Evolutionary conservation across 2,113 vertebrate species (phyloP).

Genomic region (Cygnus buccinator): DNA sequence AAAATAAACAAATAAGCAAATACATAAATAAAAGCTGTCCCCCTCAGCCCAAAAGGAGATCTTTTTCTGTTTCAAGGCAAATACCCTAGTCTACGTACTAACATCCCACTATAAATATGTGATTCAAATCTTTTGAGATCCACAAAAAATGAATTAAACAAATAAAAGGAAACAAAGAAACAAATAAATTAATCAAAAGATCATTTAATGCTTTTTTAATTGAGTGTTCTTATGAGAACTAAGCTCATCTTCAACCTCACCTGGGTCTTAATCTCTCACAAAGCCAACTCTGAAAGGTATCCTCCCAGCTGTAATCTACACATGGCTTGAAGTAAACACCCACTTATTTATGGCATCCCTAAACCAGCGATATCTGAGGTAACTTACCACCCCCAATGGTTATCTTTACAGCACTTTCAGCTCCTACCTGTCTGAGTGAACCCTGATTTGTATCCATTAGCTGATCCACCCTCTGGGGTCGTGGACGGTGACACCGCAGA

Average conservation of each 20-base stretch:
- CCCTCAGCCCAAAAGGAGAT: not conserved
- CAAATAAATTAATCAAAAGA: not conserved
- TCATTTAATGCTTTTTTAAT: not conserved
- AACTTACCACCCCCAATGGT: conserved; percentile 54
- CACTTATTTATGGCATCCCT: conserved; percentile 22
- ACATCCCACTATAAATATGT: not conserved
- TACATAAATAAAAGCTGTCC: not conserved
- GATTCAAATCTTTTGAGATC: not conserved
- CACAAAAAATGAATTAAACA: not conserved
- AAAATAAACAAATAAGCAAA: not conserved
- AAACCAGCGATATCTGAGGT: not conserved
- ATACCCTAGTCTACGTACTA: not conserved
- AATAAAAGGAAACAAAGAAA: not conserved
- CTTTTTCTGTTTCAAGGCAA: not conserved
- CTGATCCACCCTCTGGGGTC: conserved; percentile 87
- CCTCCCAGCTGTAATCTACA: not conserved
- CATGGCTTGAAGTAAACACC: not conserved
- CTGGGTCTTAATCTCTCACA: not conserved
- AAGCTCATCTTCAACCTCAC: not conserved
- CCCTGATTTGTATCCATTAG: conserved; percentile 89
- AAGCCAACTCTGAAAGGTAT: not conserved
- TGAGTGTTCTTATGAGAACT: not conserved
- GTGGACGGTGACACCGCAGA: conserved; percentile 87
- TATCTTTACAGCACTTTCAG: conserved; percentile 52
- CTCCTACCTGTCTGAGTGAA: conserved; percentile 89